These are phyloP conservation scores for Deroptyus accipitrinus DNA, from an alignment of 2,113 vertebrate species.

Conservation along the genomic window DNA sequence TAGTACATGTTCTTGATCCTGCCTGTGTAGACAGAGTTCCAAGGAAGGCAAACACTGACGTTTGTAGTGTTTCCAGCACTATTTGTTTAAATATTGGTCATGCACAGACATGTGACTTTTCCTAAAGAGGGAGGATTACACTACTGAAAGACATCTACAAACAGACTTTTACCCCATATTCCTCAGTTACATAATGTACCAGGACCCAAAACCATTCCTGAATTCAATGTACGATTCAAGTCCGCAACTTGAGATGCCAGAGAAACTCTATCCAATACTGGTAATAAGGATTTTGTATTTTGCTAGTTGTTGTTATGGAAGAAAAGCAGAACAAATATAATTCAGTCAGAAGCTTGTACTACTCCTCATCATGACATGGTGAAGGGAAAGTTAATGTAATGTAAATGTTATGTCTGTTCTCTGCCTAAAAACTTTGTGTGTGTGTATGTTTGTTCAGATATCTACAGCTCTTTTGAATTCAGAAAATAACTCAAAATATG, in stretches of 20 bases:
- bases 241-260: fast-evolving
- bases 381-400: background rate
- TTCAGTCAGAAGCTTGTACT: background rate
- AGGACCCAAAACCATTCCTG: background rate
- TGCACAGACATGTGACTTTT: fast-evolving
- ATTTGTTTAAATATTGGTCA: background rate
- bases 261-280: background rate
- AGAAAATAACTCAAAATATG: background rate
- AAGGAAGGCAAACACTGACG: background rate
- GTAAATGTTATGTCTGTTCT: background rate
- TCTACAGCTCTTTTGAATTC: background rate
- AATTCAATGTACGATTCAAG: background rate
- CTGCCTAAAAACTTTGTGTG: background rate
- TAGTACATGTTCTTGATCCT: background rate
- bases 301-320: background rate
- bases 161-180: background rate
- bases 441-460: background rate
- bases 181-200: background rate
- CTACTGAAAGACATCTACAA: background rate
- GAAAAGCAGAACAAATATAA: background rate
- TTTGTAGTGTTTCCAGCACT: background rate
- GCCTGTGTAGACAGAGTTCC: background rate
- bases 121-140: background rate
- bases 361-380: background rate
- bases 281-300: background rate